A percentile compares a stretch with the other conserved stretches of the same genome.
Conservation (phyloP, 2,113 vertebrate genomes). For the Lucifuga dentata region DNA sequence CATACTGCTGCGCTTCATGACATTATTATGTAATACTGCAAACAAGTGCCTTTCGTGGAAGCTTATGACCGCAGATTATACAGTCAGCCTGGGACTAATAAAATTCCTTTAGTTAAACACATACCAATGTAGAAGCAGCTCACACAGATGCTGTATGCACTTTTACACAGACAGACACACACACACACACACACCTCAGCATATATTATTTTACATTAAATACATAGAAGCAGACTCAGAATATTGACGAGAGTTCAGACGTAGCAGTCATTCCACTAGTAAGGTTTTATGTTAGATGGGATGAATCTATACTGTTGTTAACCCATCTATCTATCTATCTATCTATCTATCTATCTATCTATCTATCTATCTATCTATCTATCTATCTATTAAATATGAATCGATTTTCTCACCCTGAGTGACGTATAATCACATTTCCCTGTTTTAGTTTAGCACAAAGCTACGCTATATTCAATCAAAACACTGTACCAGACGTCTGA, state of each 20-base stretch:
- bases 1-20: conserved; percentile 13
- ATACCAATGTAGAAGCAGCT: conserved; percentile 21
- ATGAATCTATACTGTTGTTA: too few relatives aligned
- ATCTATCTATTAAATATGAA: too few relatives aligned
- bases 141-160: conserved; percentile 23
- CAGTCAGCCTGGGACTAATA: neutral
- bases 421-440: neutral
- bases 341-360: too few relatives aligned
- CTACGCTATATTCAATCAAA: neutral
- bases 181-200: neutral
- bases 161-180: conserved; percentile 1
- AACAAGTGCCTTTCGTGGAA: conserved; percentile 50
- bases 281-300: neutral
- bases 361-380: too few relatives aligned
- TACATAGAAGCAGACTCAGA: too few relatives aligned
- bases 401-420: neutral
- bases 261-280: conserved; percentile 24
- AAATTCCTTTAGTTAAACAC: conserved; percentile 46
- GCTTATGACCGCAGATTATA: conserved; percentile 11
- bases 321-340: too few relatives aligned
- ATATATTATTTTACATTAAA: neutral
- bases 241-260: conserved; percentile 17
- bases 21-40: conserved; percentile 12
- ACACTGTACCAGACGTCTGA: neutral
- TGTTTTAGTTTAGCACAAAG: too few relatives aligned